Evolutionary conservation across 2,797 vertebrate species (phyloP), one percentile per base, ranked within the genome.

Genomic region (Varecia variegata): DNA sequence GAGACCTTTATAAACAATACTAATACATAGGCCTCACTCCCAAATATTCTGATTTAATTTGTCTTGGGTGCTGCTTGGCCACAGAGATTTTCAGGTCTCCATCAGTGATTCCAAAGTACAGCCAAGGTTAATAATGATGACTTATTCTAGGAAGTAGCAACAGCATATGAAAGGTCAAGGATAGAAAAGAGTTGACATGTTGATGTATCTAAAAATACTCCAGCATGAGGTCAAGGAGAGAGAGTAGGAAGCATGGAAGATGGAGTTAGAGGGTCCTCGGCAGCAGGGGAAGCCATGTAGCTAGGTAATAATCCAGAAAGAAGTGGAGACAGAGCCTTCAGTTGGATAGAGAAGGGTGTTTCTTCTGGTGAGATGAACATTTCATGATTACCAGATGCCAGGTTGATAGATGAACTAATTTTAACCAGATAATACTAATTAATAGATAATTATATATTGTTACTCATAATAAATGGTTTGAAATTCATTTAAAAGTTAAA

Each of bases 401-500:
- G 58, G 21, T 0, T 83, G 13, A 40, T 23, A 82, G 32, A 10
- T 45, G 11, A 92, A 79, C 20, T 7, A 50, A 82, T 89, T 93
- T 14, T 68, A 62, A 30, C 2, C n/a, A 65, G 14, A 30, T 25
- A 92, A 3, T 40, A 45, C 1, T 40, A 79, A 50, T 12, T 77
- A 68, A n/a, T 7, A 70, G 40, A 14, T 47, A 20, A 74, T 74
- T 74, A 52, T 12, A 38, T 47, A 32, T 4, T 32, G 0, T 3
- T 74, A 62, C 3, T 58, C 5, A 40, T 40, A 60, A 74, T 30
- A 74, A 68, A 13, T 70, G 14, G 8, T 40, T 93, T 76, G 15
- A 73, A 93, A 25, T 35, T 13, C 7, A 40, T 50, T 93, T 32
- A 77, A 65, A 89, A 94, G 3, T 62, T 76, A 58, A 73, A 65